A percentile compares a stretch with the other conserved stretches of the same genome.
Evolutionary conservation across 2,797 vertebrate species (phyloP).

Genomic region (Lepus townsendii): DNA sequence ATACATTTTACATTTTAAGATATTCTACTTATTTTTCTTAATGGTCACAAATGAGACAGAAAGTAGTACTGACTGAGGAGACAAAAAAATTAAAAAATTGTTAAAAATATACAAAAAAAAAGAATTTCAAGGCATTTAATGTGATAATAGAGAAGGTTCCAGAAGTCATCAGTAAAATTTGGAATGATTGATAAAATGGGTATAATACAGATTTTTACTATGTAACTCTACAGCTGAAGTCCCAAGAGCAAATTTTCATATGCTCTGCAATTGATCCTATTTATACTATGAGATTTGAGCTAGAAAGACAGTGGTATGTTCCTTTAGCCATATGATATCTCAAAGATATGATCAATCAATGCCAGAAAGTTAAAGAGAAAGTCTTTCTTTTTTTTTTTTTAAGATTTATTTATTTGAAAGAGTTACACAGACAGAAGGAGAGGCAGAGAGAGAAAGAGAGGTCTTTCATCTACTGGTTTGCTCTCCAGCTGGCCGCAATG

Average conservation of each 20-base stretch:
- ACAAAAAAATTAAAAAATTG: slow-evolving; percentile 2
- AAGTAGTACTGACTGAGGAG: background rate
- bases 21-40: slow-evolving; percentile 23
- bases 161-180: slow-evolving; percentile 59
- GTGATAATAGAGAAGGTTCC: slow-evolving; percentile 32
- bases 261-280: slow-evolving; percentile 19
- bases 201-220: slow-evolving; percentile 60
- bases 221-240: slow-evolving; percentile 41
- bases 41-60: background rate
- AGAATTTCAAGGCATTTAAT: background rate
- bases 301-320: slow-evolving; percentile 26
- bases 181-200: slow-evolving; percentile 27
- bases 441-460: too few relatives aligned
- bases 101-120: background rate
- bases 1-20: slow-evolving; percentile 14
- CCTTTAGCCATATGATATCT: background rate
- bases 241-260: slow-evolving; percentile 49
- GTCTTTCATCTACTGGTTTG: too few relatives aligned
- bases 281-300: slow-evolving; percentile 32
- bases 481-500: too few relatives aligned
- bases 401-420: too few relatives aligned
- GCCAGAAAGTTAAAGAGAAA: background rate
- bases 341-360: background rate
- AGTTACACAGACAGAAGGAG: too few relatives aligned
- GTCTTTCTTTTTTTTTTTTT: background rate